These are phyloP conservation scores for Cyphomyrus discorhynchus DNA, from an alignment of 2,113 vertebrate species.

Conservation along the genomic window DNA sequence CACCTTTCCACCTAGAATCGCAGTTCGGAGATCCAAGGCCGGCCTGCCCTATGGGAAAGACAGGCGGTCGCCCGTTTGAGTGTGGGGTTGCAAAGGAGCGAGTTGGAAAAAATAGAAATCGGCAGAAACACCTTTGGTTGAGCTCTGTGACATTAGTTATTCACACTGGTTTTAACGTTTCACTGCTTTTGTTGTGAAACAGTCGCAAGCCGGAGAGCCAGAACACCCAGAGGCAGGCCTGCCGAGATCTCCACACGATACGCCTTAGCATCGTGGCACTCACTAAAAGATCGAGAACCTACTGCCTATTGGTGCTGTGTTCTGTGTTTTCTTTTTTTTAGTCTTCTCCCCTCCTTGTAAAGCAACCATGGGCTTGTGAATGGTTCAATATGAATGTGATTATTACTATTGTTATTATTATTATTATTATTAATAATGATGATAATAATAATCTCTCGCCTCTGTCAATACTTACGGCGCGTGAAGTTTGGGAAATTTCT, in stretches of 20 bases:
- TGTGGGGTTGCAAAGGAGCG: neutral
- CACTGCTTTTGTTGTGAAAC: neutral
- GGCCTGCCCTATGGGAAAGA: neutral
- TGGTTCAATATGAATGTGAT: neutral
- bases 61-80: neutral
- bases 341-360: neutral
- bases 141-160: neutral
- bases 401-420: neutral
- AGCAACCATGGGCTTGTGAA: neutral
- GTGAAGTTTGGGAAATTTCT: constrained; percentile 84
- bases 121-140: neutral
- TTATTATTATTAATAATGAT: neutral
- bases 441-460: neutral
- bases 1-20: neutral
- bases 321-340: neutral
- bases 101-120: neutral
- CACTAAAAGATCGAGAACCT: neutral
- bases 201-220: neutral
- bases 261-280: neutral
- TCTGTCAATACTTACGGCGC: constrained; percentile 76
- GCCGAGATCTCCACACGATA: neutral
- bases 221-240: neutral
- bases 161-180: neutral
- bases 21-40: neutral
- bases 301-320: neutral